Conservation (phyloP, 2,888 invertebrate genomes). For the Drosophila tanythrix region DNA sequence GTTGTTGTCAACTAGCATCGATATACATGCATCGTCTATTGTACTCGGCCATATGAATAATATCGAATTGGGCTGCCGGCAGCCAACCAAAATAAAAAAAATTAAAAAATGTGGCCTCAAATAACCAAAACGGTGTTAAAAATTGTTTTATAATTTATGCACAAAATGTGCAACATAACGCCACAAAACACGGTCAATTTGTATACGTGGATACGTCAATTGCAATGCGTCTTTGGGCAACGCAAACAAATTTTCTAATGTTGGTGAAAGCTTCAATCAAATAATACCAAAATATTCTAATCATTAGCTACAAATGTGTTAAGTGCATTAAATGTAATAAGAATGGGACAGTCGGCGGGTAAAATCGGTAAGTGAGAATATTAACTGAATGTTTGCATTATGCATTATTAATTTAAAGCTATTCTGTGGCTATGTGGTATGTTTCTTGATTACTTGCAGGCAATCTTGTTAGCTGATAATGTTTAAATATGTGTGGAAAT, state of each 20-base stretch:
- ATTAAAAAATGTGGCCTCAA: slow-evolving; percentile 44
- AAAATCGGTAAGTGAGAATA: slow-evolving; percentile 81
- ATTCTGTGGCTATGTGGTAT: background rate
- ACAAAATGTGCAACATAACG: slow-evolving; percentile 25
- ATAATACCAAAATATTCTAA: slow-evolving; percentile 41
- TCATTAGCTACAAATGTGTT: slow-evolving; percentile 30
- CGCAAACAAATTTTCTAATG: slow-evolving; percentile 8
- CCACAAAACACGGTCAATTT: slow-evolving; percentile 32
- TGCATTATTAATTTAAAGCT: slow-evolving; percentile 17
- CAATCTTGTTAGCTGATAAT: background rate
- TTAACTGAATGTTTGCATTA: slow-evolving; percentile 6
- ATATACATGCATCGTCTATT: slow-evolving; percentile 10
- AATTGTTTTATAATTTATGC: slow-evolving; percentile 32
- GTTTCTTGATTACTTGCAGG: background rate
- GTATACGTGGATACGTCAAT: slow-evolving; percentile 21
- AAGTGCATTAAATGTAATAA: slow-evolving; percentile 26
- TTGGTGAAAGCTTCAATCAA: slow-evolving; percentile 37
- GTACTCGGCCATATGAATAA: slow-evolving; percentile 26
- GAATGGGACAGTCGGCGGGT: slow-evolving; percentile 82
- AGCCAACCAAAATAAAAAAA: slow-evolving; percentile 41
- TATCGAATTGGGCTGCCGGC: slow-evolving; percentile 54
- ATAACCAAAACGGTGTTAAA: slow-evolving; percentile 30
- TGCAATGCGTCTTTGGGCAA: slow-evolving; percentile 9
- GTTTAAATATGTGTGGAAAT: background rate
- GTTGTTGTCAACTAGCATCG: slow-evolving; percentile 5